Evolutionary conservation across 1,140 invertebrate species (phyloP).

Genomic region (Brachystomella parvula): DNA sequence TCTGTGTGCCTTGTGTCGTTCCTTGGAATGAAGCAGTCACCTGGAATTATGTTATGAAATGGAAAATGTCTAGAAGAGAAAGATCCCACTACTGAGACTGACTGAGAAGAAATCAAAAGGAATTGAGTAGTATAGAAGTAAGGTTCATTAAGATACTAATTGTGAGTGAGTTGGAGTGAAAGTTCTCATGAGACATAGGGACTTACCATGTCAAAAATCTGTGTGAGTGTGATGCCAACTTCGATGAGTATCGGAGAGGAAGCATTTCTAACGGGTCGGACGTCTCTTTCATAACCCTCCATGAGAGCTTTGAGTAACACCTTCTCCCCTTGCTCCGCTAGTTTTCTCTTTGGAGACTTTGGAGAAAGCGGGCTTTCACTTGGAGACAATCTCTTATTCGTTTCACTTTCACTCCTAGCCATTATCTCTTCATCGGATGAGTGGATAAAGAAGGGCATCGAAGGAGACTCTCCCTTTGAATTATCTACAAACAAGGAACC

Average conservation of each 20-base stretch:
- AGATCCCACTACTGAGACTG: too few relatives aligned
- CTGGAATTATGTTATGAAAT: too few relatives aligned
- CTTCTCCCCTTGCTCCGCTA: slow-evolving; percentile 48
- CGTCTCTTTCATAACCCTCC: slow-evolving; percentile 50
- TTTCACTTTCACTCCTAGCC: background rate
- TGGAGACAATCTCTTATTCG: background rate
- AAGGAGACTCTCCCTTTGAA: background rate
- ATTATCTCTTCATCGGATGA: background rate
- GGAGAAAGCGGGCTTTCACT: background rate
- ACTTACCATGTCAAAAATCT: slow-evolving; percentile 51
- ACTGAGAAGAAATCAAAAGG: too few relatives aligned
- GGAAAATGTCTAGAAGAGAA: too few relatives aligned
- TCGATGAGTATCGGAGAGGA: slow-evolving; percentile 49
- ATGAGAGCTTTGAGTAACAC: slow-evolving; percentile 49
- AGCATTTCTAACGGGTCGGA: slow-evolving; percentile 52
- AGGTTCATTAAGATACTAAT: too few relatives aligned
- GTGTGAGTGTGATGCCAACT: slow-evolving; percentile 54
- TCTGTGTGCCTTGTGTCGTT: too few relatives aligned
- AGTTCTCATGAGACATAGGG: too few relatives aligned
- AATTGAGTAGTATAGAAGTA: too few relatives aligned
- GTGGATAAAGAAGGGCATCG: background rate
- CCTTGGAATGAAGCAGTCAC: too few relatives aligned
- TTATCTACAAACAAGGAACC: background rate
- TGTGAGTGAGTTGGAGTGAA: too few relatives aligned
- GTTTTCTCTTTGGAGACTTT: background rate